Conservation (phyloP, 2,797 vertebrate species). For the Chlorospingus flavigularis region DNA sequence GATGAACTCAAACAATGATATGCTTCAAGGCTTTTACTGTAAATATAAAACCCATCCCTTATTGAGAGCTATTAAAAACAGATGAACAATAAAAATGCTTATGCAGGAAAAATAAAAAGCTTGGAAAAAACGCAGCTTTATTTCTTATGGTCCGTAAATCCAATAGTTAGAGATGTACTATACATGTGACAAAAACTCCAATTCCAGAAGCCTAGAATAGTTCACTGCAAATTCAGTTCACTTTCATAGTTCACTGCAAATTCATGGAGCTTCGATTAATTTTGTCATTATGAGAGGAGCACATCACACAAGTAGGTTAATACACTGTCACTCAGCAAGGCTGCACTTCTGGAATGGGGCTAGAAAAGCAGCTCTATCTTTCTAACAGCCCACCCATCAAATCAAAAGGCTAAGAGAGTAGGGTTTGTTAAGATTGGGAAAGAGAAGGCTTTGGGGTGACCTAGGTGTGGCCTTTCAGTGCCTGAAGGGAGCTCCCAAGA, state of each 20-base stretch:
- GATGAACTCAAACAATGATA: slow-evolving; percentile 2
- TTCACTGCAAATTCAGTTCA: background rate
- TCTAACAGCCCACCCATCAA: background rate
- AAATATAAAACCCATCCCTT: slow-evolving; percentile 32
- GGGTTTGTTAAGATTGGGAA: background rate
- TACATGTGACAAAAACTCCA: background rate
- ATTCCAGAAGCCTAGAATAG: background rate
- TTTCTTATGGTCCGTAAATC: slow-evolving; percentile 20
- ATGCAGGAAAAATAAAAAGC: slow-evolving; percentile 9
- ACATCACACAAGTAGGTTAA: background rate
- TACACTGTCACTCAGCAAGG: background rate
- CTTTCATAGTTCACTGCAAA: background rate
- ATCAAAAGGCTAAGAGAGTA: background rate
- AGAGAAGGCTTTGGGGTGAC: background rate
- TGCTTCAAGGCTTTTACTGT: slow-evolving; percentile 16
- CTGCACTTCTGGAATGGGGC: background rate
- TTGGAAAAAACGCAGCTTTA: background rate
- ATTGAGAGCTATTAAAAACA: slow-evolving; percentile 63
- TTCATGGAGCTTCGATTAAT: background rate
- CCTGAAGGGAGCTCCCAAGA: background rate
- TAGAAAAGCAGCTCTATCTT: background rate
- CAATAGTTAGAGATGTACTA: background rate
- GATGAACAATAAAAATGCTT: slow-evolving; percentile 64
- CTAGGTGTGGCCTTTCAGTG: background rate
- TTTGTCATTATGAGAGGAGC: background rate